phyloP scores from a whole-genome alignment of 53 echinoderm and acorn worm species.

The Hippasteria phrygiana region DNA sequence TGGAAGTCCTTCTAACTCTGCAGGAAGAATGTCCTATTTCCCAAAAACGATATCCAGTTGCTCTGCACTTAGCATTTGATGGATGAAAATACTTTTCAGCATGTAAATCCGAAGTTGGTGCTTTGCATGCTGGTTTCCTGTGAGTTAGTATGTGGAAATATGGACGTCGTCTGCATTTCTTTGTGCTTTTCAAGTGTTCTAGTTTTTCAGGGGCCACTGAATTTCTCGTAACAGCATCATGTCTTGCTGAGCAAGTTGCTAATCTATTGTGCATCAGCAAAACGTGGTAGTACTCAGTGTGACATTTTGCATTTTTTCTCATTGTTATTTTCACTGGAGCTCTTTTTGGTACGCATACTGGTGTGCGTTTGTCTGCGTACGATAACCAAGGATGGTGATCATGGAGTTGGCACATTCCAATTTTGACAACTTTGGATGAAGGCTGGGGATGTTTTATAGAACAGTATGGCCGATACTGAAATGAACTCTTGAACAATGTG shows the following conservation, averaged over 20 bases:
- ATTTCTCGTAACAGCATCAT: not conserved
- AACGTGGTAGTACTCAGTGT: not conserved
- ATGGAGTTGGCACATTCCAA: too few relatives aligned
- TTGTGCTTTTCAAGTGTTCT: not conserved
- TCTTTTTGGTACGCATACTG: too few relatives aligned
- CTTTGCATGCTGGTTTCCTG: not conserved
- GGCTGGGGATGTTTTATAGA: too few relatives aligned
- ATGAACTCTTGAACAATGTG: too few relatives aligned
- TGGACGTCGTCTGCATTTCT: not conserved
- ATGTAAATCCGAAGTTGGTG: too few relatives aligned
- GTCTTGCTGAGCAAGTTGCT: not conserved
- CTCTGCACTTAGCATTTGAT: slow-evolving; percentile 3
- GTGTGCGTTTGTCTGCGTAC: too few relatives aligned
- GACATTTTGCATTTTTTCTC: too few relatives aligned
- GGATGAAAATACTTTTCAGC: not conserved
- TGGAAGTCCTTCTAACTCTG: not conserved
- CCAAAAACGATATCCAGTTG: not conserved
- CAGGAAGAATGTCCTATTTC: not conserved
- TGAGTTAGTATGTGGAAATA: not conserved
- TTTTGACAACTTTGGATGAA: too few relatives aligned
- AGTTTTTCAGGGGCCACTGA: not conserved
- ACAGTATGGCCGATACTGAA: too few relatives aligned
- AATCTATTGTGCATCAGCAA: not conserved
- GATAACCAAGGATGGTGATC: too few relatives aligned
- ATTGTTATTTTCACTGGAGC: too few relatives aligned